Base-by-base conservation (phyloP, 2,113 vertebrate species). In the Psammodynastes pulverulentus region DNA sequence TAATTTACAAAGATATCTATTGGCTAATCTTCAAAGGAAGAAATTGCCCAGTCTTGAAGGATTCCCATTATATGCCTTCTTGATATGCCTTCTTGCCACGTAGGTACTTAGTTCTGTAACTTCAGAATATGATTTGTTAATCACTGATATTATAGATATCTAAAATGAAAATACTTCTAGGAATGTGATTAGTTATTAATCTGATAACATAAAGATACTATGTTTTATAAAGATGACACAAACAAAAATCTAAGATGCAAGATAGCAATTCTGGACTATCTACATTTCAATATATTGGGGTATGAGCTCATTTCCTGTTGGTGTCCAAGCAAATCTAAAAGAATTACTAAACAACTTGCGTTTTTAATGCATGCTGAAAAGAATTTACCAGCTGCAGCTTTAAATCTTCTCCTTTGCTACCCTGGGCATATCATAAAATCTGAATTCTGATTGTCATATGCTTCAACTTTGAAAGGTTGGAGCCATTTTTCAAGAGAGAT, bases 401-500 rank as follows among this genome's bases (percentile, higher is more conserved):
- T 93, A 93, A 87, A 93, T n/a, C 19, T 86, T 89, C 87, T 91
- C 2, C 29, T 89, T 94, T 89, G 0, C 0, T 85, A 67, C 17
- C 6, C 62, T 88, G 0, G 0, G 93, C 87, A 92, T 46, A 45
- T 88, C 92, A 94, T 13, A 91, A 79, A 24, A 52, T 8, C 67
- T 94, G 24, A 85, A 92, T 67, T 79, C 87, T 0, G 0, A 92
- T 39, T 0, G 0, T 0, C 0, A 0, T 89, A 94, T 94, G 72
- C 51, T 67, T 92, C 53, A 6, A 0, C 58, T 88, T 34, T 88
- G 84, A 92, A 91, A 92, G 56, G 49, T 1, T 0, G 92, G 67
- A 72, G 90, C 7, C 2, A 67, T 84, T 94, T 79, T 95, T 93
- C 91, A 95, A 89, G 90, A 88, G 92, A 93, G 88, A 86, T 79